Conservation (phyloP, 1,140 invertebrate species). For the Heliconius eleuchia region DNA sequence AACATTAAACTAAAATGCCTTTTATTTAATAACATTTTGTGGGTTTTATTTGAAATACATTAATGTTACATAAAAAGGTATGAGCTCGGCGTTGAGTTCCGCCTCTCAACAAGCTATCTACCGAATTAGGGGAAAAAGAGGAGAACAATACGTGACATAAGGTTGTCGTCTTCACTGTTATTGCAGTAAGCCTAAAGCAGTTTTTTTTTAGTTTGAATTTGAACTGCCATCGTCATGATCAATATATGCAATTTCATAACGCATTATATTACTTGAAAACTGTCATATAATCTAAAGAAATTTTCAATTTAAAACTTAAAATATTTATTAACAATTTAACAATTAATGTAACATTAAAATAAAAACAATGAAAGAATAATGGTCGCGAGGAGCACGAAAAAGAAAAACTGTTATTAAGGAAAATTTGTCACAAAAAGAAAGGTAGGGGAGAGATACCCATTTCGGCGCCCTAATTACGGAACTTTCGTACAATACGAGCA, state of each 20-base stretch:
- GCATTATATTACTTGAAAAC: neutral
- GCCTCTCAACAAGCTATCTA: too few relatives aligned
- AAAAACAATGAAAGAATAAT: conserved; percentile 36
- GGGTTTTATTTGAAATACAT: neutral
- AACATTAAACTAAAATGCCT: neutral
- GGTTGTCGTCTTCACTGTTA: too few relatives aligned
- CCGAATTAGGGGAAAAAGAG: too few relatives aligned
- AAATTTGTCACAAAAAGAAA: conserved; percentile 44
- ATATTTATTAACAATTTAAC: conserved; percentile 20
- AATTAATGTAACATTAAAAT: conserved; percentile 31
- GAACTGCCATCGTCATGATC: neutral
- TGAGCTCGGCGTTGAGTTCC: too few relatives aligned
- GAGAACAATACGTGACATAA: too few relatives aligned
- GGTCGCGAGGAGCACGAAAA: conserved; percentile 30
- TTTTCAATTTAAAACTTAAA: neutral
- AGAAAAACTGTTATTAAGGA: conserved; percentile 42
- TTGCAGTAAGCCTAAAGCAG: too few relatives aligned
- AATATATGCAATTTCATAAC: neutral
- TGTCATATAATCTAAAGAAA: neutral
- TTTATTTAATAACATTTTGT: neutral
- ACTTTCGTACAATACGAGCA: conserved; percentile 42
- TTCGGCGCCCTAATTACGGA: conserved; percentile 44
- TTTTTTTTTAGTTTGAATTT: neutral
- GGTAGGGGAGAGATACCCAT: conserved; percentile 42
- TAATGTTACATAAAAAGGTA: neutral